A percentile compares a stretch with the other conserved stretches of the same genome.
These are phyloP conservation scores for Aptenodytes patagonicus DNA, from an alignment of 2,113 vertebrate genomes.

Conservation along the genomic window DNA sequence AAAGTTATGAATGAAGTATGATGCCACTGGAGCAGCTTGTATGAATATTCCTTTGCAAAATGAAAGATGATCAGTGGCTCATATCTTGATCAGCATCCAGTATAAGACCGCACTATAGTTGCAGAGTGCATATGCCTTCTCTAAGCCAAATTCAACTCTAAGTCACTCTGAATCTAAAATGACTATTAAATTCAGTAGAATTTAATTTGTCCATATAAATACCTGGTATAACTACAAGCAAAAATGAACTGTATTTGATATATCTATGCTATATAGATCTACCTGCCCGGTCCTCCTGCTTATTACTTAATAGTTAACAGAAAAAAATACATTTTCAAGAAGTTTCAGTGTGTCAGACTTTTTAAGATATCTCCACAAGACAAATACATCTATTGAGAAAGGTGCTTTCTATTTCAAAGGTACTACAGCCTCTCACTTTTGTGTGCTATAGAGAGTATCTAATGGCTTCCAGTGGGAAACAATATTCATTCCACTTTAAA, in stretches of 20 bases:
- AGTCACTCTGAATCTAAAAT: not conserved
- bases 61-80: not conserved
- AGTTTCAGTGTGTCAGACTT: not conserved
- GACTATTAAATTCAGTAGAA: not conserved
- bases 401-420: not conserved
- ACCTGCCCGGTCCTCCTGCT: not conserved
- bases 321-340: not conserved
- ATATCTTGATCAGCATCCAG: not conserved
- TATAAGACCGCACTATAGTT: not conserved
- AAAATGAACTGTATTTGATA: not conserved
- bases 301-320: not conserved
- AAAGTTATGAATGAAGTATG: not conserved
- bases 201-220: not conserved
- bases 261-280: not conserved
- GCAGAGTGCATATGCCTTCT: not conserved
- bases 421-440: not conserved
- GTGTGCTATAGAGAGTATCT: not conserved
- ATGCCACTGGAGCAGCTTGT: not conserved
- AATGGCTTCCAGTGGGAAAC: constrained; percentile 18
- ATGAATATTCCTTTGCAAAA: not conserved
- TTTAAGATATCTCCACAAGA: not conserved
- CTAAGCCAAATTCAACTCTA: not conserved
- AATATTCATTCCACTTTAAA: constrained; percentile 49
- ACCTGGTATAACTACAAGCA: not conserved
- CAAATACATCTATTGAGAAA: not conserved